A percentile compares a stretch with the other conserved stretches of the same genome.
Evolutionary conservation across 2,888 invertebrate species (phyloP).

Genomic region (Caradrina kadenii): DNA sequence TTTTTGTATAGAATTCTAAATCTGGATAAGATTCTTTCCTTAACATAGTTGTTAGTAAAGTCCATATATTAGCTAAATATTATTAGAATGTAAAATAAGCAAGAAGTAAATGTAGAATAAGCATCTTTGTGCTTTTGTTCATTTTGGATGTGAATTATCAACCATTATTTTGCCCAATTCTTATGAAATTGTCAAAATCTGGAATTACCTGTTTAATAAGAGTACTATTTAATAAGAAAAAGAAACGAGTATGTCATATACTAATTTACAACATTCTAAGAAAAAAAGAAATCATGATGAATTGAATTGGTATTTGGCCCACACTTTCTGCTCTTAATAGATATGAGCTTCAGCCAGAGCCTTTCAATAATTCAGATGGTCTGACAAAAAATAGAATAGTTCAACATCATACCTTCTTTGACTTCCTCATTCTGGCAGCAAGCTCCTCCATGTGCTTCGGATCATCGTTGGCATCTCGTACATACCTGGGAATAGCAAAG

Average conservation of each 20-base stretch:
- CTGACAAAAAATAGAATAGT: not conserved
- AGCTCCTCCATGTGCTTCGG: slow-evolving; percentile 92
- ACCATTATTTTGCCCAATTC: too few species aligned
- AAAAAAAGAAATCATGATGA: not conserved
- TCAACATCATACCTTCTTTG: slow-evolving; percentile 91
- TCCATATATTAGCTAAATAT: slow-evolving; percentile 2
- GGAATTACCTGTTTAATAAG: too few species aligned
- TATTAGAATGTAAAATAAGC: too few species aligned
- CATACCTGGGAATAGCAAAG: slow-evolving; percentile 96
- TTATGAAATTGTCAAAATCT: too few species aligned
- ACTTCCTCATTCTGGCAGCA: slow-evolving; percentile 90
- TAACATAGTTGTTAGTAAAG: slow-evolving; percentile 26
- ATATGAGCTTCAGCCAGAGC: not conserved
- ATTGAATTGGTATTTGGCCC: too few species aligned
- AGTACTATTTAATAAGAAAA: too few species aligned
- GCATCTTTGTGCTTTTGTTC: not conserved
- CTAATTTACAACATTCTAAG: not conserved
- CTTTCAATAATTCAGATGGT: not conserved
- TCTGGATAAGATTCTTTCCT: not conserved
- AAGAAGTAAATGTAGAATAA: not conserved
- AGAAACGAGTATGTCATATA: not conserved
- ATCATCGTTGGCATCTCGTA: slow-evolving; percentile 95
- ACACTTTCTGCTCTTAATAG: not conserved
- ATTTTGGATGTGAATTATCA: too few species aligned
- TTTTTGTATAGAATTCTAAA: not conserved